Evolutionary conservation across 2,797 vertebrate species (phyloP).

Genomic region (Lycodopsis pacificus): DNA sequence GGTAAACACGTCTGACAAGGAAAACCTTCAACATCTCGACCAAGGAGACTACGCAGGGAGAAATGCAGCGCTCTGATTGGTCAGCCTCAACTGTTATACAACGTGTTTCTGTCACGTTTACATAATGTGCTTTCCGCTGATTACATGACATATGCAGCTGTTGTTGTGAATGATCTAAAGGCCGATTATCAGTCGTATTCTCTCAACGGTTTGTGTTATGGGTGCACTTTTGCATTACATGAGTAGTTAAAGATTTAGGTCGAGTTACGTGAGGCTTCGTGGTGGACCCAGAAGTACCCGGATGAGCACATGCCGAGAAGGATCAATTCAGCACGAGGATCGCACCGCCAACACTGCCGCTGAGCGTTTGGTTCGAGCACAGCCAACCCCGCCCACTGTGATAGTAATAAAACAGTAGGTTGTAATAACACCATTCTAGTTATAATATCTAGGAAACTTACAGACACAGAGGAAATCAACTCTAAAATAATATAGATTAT

Average conservation of each 20-base stretch:
- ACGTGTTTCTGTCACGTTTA: slow-evolving; percentile 61
- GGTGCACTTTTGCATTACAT: fast-evolving
- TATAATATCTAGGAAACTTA: background rate
- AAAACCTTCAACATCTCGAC: slow-evolving; percentile 36
- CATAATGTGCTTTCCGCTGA: slow-evolving; percentile 50
- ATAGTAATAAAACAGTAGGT: background rate
- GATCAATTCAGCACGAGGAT: background rate
- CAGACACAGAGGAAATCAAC: background rate
- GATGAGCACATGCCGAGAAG: slow-evolving; percentile 76
- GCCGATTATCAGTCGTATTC: fast-evolving
- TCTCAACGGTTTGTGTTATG: fast-evolving
- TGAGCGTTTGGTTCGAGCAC: background rate
- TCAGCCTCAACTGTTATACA: slow-evolving; percentile 46
- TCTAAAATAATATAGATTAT: background rate
- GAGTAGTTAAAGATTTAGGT: fast-evolving
- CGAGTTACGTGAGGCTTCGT: slow-evolving; percentile 27
- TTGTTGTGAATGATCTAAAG: fast-evolving
- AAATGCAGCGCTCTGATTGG: slow-evolving; percentile 59
- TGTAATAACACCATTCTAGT: background rate
- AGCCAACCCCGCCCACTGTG: slow-evolving; percentile 26
- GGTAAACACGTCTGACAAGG: background rate
- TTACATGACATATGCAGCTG: fast-evolving
- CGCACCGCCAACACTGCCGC: background rate
- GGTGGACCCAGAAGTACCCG: slow-evolving; percentile 64
- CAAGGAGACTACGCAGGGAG: background rate